These are phyloP conservation scores for Venusia cambrica DNA, from an alignment of 2,888 invertebrate genomes.

Conservation along the genomic window DNA sequence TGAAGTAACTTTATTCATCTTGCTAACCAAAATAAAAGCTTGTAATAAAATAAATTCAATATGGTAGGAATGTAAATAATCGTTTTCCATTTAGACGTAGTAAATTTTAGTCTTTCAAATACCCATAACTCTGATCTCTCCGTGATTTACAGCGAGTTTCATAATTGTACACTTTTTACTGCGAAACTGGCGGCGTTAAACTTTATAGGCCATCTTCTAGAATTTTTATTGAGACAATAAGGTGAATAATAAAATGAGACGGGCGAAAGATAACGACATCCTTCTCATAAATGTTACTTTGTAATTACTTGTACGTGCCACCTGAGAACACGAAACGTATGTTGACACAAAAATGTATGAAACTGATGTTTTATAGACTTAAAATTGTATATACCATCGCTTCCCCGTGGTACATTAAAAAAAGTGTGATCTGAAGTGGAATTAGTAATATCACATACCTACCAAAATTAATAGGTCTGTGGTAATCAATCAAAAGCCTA, in stretches of 20 bases:
- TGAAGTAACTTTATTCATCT: too few relatives aligned
- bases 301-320: constrained; percentile 27
- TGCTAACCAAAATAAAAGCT: too few relatives aligned
- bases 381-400: too few relatives aligned
- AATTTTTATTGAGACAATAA: constrained; percentile 76
- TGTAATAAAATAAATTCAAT: not conserved
- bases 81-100: constrained; percentile 9
- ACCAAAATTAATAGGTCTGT: too few relatives aligned
- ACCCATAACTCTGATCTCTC: constrained; percentile 36
- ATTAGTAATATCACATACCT: too few relatives aligned
- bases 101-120: constrained; percentile 21
- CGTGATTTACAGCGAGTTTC: constrained; percentile 38
- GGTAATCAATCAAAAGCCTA: too few relatives aligned
- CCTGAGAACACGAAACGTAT: too few relatives aligned
- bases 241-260: constrained; percentile 65
- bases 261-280: constrained; percentile 37
- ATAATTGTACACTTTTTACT: constrained; percentile 49
- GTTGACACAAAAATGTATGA: too few relatives aligned
- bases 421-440: too few relatives aligned
- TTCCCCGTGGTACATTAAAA: too few relatives aligned
- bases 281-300: constrained; percentile 35
- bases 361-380: too few relatives aligned
- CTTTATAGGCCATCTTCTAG: constrained; percentile 63
- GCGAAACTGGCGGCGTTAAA: constrained; percentile 50
- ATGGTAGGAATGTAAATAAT: constrained; percentile 4